A percentile compares a stretch with the other conserved stretches of the same genome.
These are phyloP conservation scores for Idaea aversata DNA, from an alignment of 2,888 invertebrate genomes.

Conservation along the genomic window DNA sequence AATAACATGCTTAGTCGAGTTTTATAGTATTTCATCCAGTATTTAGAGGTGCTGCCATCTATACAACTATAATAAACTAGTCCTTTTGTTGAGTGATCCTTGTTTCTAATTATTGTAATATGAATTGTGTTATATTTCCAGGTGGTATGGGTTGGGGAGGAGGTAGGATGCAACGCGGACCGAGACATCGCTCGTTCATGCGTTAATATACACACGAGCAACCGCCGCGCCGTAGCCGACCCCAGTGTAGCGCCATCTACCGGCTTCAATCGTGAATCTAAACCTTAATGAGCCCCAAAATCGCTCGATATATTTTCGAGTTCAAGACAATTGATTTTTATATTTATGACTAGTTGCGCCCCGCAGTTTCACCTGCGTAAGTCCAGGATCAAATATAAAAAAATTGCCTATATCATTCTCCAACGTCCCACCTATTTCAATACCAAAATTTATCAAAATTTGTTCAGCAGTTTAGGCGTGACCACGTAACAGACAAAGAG, in stretches of 20 bases:
- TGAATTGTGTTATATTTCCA: slow-evolving; percentile 26
- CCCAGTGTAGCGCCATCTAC: neutral
- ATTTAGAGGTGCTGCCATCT: no score
- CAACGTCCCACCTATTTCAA: no score
- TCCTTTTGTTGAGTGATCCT: no score
- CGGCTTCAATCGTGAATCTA: neutral
- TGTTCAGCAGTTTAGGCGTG: no score
- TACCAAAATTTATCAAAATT: no score
- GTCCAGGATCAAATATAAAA: neutral
- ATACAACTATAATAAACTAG: no score
- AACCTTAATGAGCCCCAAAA: neutral
- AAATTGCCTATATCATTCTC: neutral
- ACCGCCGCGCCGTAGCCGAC: neutral
- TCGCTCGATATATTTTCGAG: neutral
- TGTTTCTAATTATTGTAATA: no score
- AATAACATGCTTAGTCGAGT: no score
- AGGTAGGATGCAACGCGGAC: slow-evolving; percentile 58
- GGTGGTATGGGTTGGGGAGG: slow-evolving; percentile 72
- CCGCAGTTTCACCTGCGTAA: no score
- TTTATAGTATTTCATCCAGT: no score
- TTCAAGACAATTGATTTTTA: neutral
- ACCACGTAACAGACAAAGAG: no score
- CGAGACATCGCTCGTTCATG: slow-evolving; percentile 66
- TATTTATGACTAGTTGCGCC: neutral
- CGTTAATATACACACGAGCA: slow-evolving; percentile 34